A percentile compares a stretch with the other conserved stretches of the same genome.
Evolutionary conservation across 2,113 vertebrate genomes (phyloP).

Genomic region (Brachypteracias leptosomus): DNA sequence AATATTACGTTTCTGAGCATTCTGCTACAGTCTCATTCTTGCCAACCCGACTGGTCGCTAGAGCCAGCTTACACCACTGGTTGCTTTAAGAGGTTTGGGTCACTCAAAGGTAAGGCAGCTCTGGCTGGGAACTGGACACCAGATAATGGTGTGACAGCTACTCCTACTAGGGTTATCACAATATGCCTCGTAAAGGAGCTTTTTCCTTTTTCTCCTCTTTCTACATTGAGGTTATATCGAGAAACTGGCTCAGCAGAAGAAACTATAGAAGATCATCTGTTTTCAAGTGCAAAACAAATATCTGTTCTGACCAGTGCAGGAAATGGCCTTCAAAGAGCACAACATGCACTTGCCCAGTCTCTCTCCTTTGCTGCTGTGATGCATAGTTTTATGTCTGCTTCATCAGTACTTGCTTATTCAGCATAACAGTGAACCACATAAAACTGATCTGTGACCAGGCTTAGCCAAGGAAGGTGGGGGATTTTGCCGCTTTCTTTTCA

Average conservation of each 20-base stretch:
- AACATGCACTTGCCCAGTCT: not conserved
- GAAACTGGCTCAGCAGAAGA: not conserved
- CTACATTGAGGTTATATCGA: not conserved
- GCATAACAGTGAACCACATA: conserved; percentile 35
- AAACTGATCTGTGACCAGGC: conserved; percentile 26
- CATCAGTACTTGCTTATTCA: conserved; percentile 34
- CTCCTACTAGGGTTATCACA: not conserved
- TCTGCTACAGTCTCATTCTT: not conserved
- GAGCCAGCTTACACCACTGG: not conserved
- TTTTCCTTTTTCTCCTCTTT: not conserved
- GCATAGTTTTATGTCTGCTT: conserved; percentile 40
- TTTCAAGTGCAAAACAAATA: conserved; percentile 23
- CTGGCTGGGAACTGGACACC: not conserved
- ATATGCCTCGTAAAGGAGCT: not conserved
- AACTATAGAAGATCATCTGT: not conserved
- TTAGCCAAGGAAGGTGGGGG: not conserved
- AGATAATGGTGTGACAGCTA: not conserved
- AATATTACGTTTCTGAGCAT: not conserved
- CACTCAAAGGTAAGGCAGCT: not conserved
- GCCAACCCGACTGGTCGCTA: fast-evolving
- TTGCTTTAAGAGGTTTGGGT: not conserved
- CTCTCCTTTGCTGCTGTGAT: not conserved
- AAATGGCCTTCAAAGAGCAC: conserved; percentile 27
- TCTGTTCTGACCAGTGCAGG: not conserved
- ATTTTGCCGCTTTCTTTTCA: not conserved